These are phyloP conservation scores for Halichondria panicea DNA, from an alignment of 37 sponge, comb jelly and placozoan genomes.

Conservation along the genomic window DNA sequence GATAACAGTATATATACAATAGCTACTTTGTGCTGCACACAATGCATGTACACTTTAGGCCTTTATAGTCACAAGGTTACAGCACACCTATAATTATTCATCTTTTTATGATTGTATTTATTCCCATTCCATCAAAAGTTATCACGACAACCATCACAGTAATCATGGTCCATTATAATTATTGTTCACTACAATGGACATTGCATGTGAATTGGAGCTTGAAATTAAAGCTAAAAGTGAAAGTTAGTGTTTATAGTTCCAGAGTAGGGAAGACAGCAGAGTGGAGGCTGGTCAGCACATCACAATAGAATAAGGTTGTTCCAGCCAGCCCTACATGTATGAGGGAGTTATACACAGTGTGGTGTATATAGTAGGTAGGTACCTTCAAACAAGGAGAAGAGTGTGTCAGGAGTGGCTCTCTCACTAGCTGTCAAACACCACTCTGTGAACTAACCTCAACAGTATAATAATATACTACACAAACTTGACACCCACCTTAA, in stretches of 20 bases:
- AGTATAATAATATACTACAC: not conserved
- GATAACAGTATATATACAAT: too few species aligned
- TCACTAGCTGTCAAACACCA: constrained; percentile 71
- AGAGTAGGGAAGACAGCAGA: constrained; percentile 78
- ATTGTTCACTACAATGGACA: too few species aligned
- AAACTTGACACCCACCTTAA: constrained; percentile 39
- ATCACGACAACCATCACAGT: too few species aligned
- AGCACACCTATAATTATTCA: too few species aligned
- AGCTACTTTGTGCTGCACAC: too few species aligned
- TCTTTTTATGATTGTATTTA: too few species aligned
- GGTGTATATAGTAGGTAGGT: not conserved
- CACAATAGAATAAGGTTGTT: constrained; percentile 68
- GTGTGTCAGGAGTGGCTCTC: constrained; percentile 71
- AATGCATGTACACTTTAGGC: too few species aligned
- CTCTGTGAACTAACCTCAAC: constrained; percentile 80
- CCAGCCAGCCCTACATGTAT: constrained; percentile 80
- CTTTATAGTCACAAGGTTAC: too few species aligned
- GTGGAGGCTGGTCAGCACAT: constrained; percentile 49
- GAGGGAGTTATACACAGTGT: not conserved
- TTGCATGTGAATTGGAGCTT: too few species aligned
- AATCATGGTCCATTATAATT: too few species aligned
- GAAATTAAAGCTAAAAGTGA: too few species aligned
- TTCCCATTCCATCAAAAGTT: too few species aligned
- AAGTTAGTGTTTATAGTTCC: constrained; percentile 46
- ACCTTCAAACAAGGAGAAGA: constrained; percentile 94